Base-by-base conservation (phyloP, 2,888 invertebrate genomes). In the Zaprionus lineosus region DNA sequence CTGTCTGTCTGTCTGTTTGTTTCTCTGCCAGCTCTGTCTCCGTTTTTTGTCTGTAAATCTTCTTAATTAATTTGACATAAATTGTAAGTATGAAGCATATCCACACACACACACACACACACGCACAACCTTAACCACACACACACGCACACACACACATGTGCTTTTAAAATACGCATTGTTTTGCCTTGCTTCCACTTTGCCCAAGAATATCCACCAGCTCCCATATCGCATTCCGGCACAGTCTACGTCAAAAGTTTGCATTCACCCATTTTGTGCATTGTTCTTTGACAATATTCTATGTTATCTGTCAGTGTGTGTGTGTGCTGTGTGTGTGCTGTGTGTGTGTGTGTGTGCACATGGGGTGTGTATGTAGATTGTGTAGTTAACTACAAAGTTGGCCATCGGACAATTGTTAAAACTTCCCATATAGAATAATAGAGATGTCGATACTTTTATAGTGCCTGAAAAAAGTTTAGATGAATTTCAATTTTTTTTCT, bases 21-120 rank as follows among this genome's bases (percentile, higher is more conserved):
- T n/a, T n/a, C n/a, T n/a, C n/a, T n/a, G n/a, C n/a, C n/a, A n/a
- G n/a, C n/a, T n/a, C 29, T 31, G 16, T 34, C 12, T 37, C 28
- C 18, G 33, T 21, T 28, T 40, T 57, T 50, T 56, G 66, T 63
- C 59, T 68, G 71, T 53, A 65, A 72, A 81, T 58, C 64, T 59
- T 74, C 70, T 71, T 81, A 78, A 79, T 79, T 81, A 79, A 79
- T 81, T 79, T 81, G 78, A 79, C 78, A 79, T 79, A 81, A 77
- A 81, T 79, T 75, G 62, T 62, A 65, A 56, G 71, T 64, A 62
- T 67, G 41, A 56, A 48, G 33, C 41, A 55, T 72, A 55, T 46
- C 51, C 41, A 11, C 41, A 24, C 36, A 34, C 37, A 14, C 43
- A 31, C 14, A n/a, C 18, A 44, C 21, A 43, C 65, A 36, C 21